A percentile compares a stretch with the other conserved stretches of the same genome.
phyloP scores from a whole-genome alignment of 2,888 invertebrate genomes.

The Sinopyrophorus schimmeli region DNA sequence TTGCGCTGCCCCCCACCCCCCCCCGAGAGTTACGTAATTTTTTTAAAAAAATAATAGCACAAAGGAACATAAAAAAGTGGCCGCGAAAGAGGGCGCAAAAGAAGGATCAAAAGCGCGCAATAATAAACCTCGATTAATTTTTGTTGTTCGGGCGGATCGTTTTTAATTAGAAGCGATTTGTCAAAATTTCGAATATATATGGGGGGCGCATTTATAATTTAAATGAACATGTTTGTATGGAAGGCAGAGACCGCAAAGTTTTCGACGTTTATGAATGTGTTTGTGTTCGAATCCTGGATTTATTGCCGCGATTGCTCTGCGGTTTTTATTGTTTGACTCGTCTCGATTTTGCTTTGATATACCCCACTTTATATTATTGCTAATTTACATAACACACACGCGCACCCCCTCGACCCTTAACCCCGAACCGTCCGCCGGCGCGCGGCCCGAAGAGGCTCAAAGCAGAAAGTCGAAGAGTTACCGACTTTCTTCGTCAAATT shows the following conservation, averaged over 20 bases:
- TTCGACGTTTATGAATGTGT: slow-evolving; percentile 31
- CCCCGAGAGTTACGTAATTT: neutral
- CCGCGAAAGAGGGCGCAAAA: too few species aligned
- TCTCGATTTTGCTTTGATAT: too few species aligned
- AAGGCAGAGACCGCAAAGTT: slow-evolving; percentile 28
- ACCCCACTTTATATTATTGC: too few species aligned
- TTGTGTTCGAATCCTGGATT: slow-evolving; percentile 23
- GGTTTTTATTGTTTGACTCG: slow-evolving; percentile 23
- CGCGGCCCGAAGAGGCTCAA: too few species aligned
- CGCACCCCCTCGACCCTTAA: too few species aligned
- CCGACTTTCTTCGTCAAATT: too few species aligned
- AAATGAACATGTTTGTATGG: slow-evolving; percentile 33
- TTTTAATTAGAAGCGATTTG: slow-evolving; percentile 25
- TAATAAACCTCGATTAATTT: slow-evolving; percentile 26
- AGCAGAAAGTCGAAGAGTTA: too few species aligned
- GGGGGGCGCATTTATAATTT: slow-evolving; percentile 27
- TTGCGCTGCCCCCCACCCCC: neutral
- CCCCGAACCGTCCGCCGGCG: too few species aligned
- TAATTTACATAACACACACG: too few species aligned
- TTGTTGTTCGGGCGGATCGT: slow-evolving; percentile 15
- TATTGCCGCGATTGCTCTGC: slow-evolving; percentile 18
- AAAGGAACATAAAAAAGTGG: neutral
- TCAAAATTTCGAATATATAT: slow-evolving; percentile 27
- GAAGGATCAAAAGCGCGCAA: slow-evolving; percentile 1
- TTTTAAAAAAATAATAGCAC: too few species aligned